phyloP scores from a whole-genome alignment of 2,113 vertebrate genomes.

The Amphiprion ocellaris region DNA sequence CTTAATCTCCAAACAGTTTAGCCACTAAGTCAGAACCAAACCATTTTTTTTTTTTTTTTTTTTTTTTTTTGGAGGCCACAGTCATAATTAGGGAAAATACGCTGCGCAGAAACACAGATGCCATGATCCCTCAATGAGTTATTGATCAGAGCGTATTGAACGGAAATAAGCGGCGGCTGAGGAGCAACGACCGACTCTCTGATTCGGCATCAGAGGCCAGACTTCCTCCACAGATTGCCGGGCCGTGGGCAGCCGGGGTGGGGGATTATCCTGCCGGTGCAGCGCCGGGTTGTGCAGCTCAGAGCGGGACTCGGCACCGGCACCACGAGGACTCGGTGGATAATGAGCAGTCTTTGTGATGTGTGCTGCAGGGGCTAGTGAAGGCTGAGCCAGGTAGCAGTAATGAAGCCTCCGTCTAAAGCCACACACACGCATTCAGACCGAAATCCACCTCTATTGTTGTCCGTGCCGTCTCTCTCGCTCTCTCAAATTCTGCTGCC shows the following conservation, averaged over 20 bases:
- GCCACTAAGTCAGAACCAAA: constrained; percentile 19
- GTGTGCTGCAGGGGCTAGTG: constrained; percentile 57
- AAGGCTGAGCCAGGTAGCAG: constrained; percentile 44
- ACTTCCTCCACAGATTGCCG: constrained; percentile 15
- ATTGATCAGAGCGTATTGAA: constrained; percentile 50
- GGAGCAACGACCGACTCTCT: constrained; percentile 13
- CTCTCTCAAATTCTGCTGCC: neutral
- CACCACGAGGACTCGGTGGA: constrained; percentile 53
- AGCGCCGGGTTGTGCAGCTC: constrained; percentile 49
- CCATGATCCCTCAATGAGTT: constrained; percentile 37
- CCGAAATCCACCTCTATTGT: constrained; percentile 32
- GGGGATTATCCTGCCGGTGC: constrained; percentile 51
- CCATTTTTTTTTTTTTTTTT: neutral
- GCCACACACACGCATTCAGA: constrained; percentile 10
- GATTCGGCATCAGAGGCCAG: constrained; percentile 35
- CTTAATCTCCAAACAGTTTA: constrained; percentile 54
- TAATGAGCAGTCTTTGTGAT: constrained; percentile 71
- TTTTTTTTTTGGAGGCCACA: neutral
- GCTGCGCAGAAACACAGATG: constrained; percentile 21
- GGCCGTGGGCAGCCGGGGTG: constrained; percentile 13
- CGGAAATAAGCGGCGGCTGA: constrained; percentile 11
- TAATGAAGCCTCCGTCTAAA: constrained; percentile 55
- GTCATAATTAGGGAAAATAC: constrained; percentile 55
- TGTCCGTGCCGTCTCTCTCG: neutral
- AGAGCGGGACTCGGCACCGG: constrained; percentile 26